Base-by-base conservation (phyloP, 2,888 invertebrate genomes). In the Caenorhabditis japonica region DNA sequence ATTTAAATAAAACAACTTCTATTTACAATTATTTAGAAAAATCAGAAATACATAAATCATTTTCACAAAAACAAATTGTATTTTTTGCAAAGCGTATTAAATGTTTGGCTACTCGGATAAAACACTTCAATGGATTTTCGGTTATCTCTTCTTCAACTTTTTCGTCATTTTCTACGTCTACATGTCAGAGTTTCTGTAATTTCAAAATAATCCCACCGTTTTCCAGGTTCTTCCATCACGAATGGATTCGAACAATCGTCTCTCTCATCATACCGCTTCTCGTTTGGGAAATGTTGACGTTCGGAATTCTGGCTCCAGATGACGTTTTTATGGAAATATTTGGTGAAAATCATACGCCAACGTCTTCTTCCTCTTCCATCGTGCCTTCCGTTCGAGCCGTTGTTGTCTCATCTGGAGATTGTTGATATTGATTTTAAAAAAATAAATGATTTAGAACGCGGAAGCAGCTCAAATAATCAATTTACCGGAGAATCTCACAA, bases 241-340 rank as follows among this genome's bases (percentile, higher is more conserved):
- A 56, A 36, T 68, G 58, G 51, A n/a, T 68, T 15, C 43, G 46
- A 8, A 52, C 58, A n/a, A 5, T 51, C 1, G 25, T 49, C 44
- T 52, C 58, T 1, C n/a, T 68, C 4, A 12, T 52, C 12, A 27
- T 52, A 33, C 58, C 68, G 4, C 34, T 68, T 7, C 12, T 68
- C 4, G 58, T 68, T 15, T 68, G 68, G 68, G 43, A 68, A 19
- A 27, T 59, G n/a, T 38, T 68, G 19, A 44, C 56, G 12, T 68
- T 68, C 33, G 58, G 58, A 38, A 36, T 68, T 5, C 12, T 58
- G 13, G 51, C 58, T 1, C 68, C 68, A 13, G 68, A 68, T 15
- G 68, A 68, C 8, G 68, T 68, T n/a, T 68, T 68, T n/a, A 58
- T 38, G 30, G 68, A 68, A 1, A 4, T 68, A 8, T 21, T 68